Base-by-base conservation (phyloP, 2,113 vertebrate species). In the Camelus bactrianus region DNA sequence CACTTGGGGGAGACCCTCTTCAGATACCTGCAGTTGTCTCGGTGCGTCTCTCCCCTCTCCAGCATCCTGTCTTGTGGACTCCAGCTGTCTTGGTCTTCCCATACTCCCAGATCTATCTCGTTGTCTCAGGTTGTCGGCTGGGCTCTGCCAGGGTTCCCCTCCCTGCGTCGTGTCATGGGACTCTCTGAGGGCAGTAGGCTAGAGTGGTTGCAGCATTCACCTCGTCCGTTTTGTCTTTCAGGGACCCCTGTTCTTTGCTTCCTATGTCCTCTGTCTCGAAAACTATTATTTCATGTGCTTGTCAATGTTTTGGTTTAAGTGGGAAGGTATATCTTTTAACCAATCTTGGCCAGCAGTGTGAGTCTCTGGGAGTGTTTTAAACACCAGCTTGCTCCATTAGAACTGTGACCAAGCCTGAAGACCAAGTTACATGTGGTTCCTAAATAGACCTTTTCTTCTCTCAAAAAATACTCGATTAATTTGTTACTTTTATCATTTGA, bases 401-500 rank as follows among this genome's bases (percentile, higher is more conserved):
- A 38, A 24, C 72, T 93, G 65, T 89, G 48, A 83, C 13, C 38
- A 95, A 69, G 19, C 56, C 50, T 60, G 62, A 76, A 92, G 48
- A 60, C 38, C 35, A 85, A 62, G 20, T 64, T 91, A 62, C 14
- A 17, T 50, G 20, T 69, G 19, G 24, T 30, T 93, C 26, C 56
- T 77, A 65, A 89, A 26, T 22, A 73, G 77, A 35, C 19, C 17
- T 76, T 89, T 75, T 56, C 32, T 88, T 62, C 52, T 76, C 54
- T 76, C 64, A 93, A 76, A 30, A 91, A 76, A 60, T 10, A 73
- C 14, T 84, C 24, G 54, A 77, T 77, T 91, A 69, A 91, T 80
- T 81, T 95, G 52, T 81, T 65, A 62, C 64, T 89, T 93, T 96
- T 85, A 69, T 85, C 88, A 83, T 92, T 79, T 94, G 95, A 93